Evolutionary conservation across 2,113 vertebrate species (phyloP).

Genomic region (Lampris megalopsis): DNA sequence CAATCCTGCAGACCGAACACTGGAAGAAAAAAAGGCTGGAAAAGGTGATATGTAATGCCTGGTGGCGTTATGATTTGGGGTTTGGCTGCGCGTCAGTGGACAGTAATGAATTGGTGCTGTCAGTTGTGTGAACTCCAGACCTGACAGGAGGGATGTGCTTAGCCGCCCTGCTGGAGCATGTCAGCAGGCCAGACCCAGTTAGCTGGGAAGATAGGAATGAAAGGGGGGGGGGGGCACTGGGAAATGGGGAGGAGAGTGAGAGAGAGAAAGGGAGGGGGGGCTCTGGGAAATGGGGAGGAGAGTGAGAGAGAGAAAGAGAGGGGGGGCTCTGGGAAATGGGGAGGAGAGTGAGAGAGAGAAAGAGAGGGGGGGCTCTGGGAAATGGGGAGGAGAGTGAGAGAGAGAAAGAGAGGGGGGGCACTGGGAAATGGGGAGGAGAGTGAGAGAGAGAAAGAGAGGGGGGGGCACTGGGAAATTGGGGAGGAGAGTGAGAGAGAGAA

Average conservation of each 20-base stretch:
- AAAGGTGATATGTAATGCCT: slow-evolving; percentile 54
- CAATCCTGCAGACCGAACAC: slow-evolving; percentile 9
- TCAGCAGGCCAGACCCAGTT: slow-evolving; percentile 44
- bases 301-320: neutral
- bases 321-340: neutral
- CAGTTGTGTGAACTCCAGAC: slow-evolving; percentile 64
- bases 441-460: neutral
- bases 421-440: neutral
- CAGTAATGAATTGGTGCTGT: slow-evolving; percentile 79
- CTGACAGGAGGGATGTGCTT: slow-evolving; percentile 63
- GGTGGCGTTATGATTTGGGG: slow-evolving; percentile 64
- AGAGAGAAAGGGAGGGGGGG: neutral
- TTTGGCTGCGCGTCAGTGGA: slow-evolving; percentile 71
- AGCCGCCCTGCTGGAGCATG: slow-evolving; percentile 69
- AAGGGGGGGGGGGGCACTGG: slow-evolving; percentile 30
- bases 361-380: neutral
- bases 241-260: neutral
- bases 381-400: neutral
- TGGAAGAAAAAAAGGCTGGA: neutral
- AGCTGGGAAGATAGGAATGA: slow-evolving; percentile 63
- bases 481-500: neutral
- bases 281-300: neutral
- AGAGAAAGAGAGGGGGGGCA: neutral
- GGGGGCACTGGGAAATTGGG: no score
- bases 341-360: neutral